Conservation (phyloP, 2,113 vertebrate genomes). For the Lepus americanus region DNA sequence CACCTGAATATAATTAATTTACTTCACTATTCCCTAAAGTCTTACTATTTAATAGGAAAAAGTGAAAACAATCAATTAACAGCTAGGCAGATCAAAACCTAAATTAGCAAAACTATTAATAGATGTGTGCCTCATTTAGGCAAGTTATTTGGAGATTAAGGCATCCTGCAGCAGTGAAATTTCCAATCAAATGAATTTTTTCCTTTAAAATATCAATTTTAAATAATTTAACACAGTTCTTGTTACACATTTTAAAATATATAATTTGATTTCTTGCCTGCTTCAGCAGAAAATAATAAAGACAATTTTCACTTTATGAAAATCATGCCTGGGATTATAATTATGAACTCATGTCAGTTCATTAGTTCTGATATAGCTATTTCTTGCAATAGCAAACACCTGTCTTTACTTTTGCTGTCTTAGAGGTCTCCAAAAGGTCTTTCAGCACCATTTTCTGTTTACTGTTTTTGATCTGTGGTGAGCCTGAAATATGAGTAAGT, state of each 20-base stretch:
- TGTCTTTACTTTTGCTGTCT: neutral
- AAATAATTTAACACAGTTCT: constrained; percentile 33
- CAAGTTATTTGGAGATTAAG: constrained; percentile 32
- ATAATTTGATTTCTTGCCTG: neutral
- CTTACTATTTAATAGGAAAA: constrained; percentile 29
- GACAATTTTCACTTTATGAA: neutral
- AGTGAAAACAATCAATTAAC: constrained; percentile 65
- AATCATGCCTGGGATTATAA: neutral
- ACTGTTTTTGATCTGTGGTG: neutral
- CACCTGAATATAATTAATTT: constrained; percentile 72
- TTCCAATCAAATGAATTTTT: constrained; percentile 3
- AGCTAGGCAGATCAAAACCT: constrained; percentile 52
- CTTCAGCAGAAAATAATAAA: neutral
- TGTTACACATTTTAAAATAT: neutral
- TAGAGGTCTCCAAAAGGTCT: neutral
- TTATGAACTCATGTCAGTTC: neutral
- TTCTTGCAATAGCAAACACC: neutral
- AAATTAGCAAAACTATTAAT: constrained; percentile 66
- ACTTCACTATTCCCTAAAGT: constrained; percentile 56
- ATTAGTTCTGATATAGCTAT: neutral
- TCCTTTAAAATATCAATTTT: constrained; percentile 5
- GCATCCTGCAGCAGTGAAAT: neutral
- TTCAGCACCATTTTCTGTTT: neutral
- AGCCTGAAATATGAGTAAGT: neutral
- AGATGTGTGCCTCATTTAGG: constrained; percentile 43